Evolutionary conservation across 2,888 invertebrate species (phyloP), one percentile per base, ranked within the genome.

Genomic region (Perithous albicinctus): DNA sequence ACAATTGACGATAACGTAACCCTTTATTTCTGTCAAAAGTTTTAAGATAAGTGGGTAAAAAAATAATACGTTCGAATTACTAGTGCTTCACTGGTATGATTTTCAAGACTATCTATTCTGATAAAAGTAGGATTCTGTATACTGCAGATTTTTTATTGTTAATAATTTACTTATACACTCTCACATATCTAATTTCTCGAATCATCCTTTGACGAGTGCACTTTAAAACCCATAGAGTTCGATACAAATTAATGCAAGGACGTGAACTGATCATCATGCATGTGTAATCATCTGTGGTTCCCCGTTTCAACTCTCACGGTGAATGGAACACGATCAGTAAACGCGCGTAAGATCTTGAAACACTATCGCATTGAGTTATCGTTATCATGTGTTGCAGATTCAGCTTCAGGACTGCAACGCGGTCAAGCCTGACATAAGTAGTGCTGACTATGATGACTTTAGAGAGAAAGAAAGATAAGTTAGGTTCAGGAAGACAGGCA

Each of bases 341-440:
- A 38, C 51, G 67, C 54, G 35, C n/a, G 35, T 69, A 38, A 51
- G 38, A 54, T 54, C 23, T 67, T 54, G 20, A 10, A n/a, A n/a
- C 7, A 54, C 23, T 35, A 35, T 69, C 51, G 35, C 51, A 15
- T 69, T 51, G 51, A 20, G 51, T 69, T 69, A 69, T 54, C 67
- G 51, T 69, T 51, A 54, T 69, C 23, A 10, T 26, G 38, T 23
- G 51, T n/a, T 35, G n/a, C 32, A 26, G 38, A 20, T 26, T 67
- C 26, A 35, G 35, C 20, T 51, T 35, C 3, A 35, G 35, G 38
- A 51, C 51, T 15, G 32, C 67, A 41, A 67, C 32, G 20, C 48
- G 51, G 67, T 67, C 67, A 35, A 35, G 20, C 23, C 35, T 51
- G 51, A 67, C 51, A 32, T 35, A 20, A 35, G 35, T 35, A 1